phyloP scores from a whole-genome alignment of 2,888 invertebrate genomes.

The Dastarcus helophoroides region DNA sequence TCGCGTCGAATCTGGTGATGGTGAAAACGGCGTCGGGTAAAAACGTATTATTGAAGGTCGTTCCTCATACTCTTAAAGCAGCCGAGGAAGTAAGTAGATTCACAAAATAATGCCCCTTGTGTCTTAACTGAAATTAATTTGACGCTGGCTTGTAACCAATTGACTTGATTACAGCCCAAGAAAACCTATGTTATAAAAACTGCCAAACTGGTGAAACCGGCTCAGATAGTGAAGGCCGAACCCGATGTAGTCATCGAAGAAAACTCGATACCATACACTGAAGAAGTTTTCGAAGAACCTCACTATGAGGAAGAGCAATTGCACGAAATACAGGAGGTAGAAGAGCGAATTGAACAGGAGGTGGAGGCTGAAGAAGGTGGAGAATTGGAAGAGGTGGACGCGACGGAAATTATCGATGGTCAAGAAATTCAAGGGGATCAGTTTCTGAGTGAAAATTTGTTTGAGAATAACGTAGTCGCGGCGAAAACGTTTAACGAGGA shows the following conservation, averaged over 20 bases:
- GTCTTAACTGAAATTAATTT: too few species aligned
- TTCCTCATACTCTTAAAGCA: slow-evolving; percentile 23
- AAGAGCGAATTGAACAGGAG: slow-evolving; percentile 8
- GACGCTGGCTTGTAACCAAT: too few species aligned
- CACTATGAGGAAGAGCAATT: too few species aligned
- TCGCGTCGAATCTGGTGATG: slow-evolving; percentile 33
- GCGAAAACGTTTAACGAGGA: slow-evolving; percentile 23
- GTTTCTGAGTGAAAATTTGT: slow-evolving; percentile 27
- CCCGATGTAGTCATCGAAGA: slow-evolving; percentile 3
- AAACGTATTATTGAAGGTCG: slow-evolving; percentile 34
- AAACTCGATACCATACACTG: background rate
- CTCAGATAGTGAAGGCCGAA: slow-evolving; percentile 10
- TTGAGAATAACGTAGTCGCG: slow-evolving; percentile 23
- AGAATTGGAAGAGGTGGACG: slow-evolving; percentile 5
- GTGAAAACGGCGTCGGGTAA: slow-evolving; percentile 36
- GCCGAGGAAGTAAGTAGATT: slow-evolving; percentile 20
- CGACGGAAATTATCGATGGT: slow-evolving; percentile 13
- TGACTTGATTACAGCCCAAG: slow-evolving; percentile 21
- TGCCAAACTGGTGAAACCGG: slow-evolving; percentile 15
- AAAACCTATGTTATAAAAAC: slow-evolving; percentile 26
- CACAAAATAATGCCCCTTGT: too few species aligned
- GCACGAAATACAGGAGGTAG: slow-evolving; percentile 15
- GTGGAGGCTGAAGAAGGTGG: slow-evolving; percentile 3
- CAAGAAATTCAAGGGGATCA: slow-evolving; percentile 14
- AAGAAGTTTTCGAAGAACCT: slow-evolving; percentile 9